Conservation (phyloP, 2,797 vertebrate genomes). For the Girardinus metallicus region DNA sequence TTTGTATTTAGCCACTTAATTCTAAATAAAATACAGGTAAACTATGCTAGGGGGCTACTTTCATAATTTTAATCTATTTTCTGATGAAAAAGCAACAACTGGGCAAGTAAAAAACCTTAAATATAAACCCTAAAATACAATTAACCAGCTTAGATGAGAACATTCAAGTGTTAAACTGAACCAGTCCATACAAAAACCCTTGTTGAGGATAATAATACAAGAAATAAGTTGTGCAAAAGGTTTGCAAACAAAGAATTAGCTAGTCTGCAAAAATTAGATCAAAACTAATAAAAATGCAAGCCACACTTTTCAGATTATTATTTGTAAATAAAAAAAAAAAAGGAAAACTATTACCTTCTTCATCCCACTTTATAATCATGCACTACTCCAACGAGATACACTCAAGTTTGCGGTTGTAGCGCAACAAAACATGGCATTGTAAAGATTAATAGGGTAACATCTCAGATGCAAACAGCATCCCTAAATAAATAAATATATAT, state of each 20-base stretch:
- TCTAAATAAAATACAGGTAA: neutral
- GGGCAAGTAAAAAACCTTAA: neutral
- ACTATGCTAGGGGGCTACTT: neutral
- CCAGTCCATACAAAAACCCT: neutral
- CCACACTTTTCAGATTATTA: neutral
- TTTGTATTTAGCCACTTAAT: neutral
- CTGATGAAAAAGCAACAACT: neutral
- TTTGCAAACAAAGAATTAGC: neutral
- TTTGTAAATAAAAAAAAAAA: neutral
- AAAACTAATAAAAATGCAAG: constrained; percentile 13
- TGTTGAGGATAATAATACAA: neutral
- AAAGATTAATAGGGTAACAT: neutral
- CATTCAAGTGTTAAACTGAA: neutral
- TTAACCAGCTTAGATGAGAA: neutral
- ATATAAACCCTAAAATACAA: neutral
- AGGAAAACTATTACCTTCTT: neutral
- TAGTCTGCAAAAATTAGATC: neutral
- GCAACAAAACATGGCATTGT: neutral
- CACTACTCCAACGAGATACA: neutral
- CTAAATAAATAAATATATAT: constrained; percentile 4
- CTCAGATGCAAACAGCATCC: neutral
- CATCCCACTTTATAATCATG: neutral
- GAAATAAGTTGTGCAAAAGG: neutral
- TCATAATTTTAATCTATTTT: neutral
- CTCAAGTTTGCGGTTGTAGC: neutral